Base-by-base conservation (phyloP, 2,797 vertebrate species). In the Platalea minor region DNA sequence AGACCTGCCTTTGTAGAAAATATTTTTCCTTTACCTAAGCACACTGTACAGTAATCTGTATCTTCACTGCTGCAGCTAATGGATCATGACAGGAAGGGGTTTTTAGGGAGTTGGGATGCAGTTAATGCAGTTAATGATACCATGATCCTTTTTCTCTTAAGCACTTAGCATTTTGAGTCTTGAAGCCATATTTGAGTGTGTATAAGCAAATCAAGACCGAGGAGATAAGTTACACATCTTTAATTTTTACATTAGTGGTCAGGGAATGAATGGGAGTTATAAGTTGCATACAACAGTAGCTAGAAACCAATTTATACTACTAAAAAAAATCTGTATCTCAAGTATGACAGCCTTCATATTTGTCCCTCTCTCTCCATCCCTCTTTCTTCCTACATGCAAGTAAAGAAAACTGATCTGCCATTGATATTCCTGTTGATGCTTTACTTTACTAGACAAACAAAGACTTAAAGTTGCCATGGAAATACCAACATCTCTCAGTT, bases 391-490 rank as follows among this genome's bases (percentile, higher is more conserved):
- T 72, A 41, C 23, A 10, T 72, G 67, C 29, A 43, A 69, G 60
- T 48, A 65, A 48, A 85, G 63, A 76, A 85, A 69, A 25, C 43
- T 85, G 69, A 75, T 79, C 45, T 88, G 43, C 33, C 51, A 59
- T 35, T 83, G 84, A 75, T 89, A 54, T 78, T 70, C 61, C 50
- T 75, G 72, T 80, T 87, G 63, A 69, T 75, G 24, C 56, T 83
- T 95, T 91, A 83, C 83, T 85, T 88, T 81, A 54, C 68, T 81
- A 94, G 75, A 65, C 53, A 92, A 87, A 91, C 85, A 91, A 79
- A 91, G 73, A 60, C 60, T 88, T 85, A 51, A 95, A 89, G 82
- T 86, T 95, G 78, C 85, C 75, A 88, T 95, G 90, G 86, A 92
- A 96, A 96, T 96, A 85, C 16, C 67, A 43, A 84, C 59, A 85